A percentile compares a stretch with the other conserved stretches of the same genome.
Evolutionary conservation across 2,888 invertebrate species (phyloP).

Genomic region (Therioaphis trifolii): DNA sequence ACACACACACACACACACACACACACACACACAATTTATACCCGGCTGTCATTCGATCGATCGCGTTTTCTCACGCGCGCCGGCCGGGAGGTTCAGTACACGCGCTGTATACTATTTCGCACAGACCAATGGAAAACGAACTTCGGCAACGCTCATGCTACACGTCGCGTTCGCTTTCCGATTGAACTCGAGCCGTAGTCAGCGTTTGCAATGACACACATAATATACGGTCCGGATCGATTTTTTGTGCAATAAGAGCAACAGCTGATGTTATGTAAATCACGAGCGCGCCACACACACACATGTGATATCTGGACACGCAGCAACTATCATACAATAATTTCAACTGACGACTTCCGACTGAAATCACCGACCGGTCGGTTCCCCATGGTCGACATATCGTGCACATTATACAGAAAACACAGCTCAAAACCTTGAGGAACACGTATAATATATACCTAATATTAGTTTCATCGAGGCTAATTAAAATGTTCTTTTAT

Average conservation of each 20-base stretch:
- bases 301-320: not conserved
- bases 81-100: not conserved
- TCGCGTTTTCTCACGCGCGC: not conserved
- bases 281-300: not conserved
- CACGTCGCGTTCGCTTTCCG: too few relatives aligned
- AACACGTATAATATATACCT: not conserved
- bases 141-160: too few relatives aligned
- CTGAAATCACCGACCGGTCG: not conserved
- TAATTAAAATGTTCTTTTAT: not conserved
- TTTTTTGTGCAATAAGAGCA: not conserved
- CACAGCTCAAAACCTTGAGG: not conserved
- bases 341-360: slow-evolving; percentile 6
- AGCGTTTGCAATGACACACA: too few relatives aligned
- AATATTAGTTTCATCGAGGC: not conserved
- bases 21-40: too few relatives aligned
- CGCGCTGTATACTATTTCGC: too few relatives aligned
- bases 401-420: not conserved
- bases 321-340: not conserved
- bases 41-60: not conserved
- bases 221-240: not conserved
- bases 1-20: too few relatives aligned
- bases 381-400: not conserved
- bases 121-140: too few relatives aligned
- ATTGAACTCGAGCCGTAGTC: too few relatives aligned
- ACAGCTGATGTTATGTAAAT: not conserved